phyloP scores from a whole-genome alignment of 2,888 invertebrate species.

The Caenorhabditis panamensis region DNA sequence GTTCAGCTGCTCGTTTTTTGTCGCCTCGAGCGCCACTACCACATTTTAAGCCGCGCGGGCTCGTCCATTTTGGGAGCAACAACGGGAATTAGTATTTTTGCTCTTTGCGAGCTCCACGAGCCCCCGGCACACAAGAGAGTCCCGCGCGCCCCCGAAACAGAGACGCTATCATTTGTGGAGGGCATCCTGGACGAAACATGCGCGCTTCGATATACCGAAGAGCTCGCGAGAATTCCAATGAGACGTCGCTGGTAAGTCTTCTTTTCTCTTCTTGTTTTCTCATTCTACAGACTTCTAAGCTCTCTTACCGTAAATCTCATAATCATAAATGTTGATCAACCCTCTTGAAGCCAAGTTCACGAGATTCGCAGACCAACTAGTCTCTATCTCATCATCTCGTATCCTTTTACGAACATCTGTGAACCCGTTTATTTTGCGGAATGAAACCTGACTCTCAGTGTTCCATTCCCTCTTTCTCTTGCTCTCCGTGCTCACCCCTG shows the following conservation, averaged over 20 bases:
- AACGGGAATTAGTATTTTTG: constrained; percentile 54
- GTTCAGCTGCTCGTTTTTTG: constrained; percentile 31
- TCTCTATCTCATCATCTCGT: not conserved
- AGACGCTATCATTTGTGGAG: constrained; percentile 42
- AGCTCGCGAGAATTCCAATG: constrained; percentile 56
- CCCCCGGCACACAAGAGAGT: constrained; percentile 17
- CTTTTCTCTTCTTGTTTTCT: constrained; percentile 36
- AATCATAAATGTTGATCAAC: too few relatives aligned
- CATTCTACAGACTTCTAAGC: too few relatives aligned
- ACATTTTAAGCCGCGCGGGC: constrained; percentile 17
- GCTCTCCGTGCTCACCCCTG: not conserved
- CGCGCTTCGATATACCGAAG: constrained; percentile 60
- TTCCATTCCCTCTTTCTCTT: not conserved
- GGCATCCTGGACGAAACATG: constrained; percentile 24
- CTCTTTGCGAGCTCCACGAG: constrained; percentile 29
- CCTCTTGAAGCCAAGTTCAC: too few relatives aligned
- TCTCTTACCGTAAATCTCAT: too few relatives aligned
- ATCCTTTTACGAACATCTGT: constrained; percentile 9
- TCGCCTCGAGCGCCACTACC: constrained; percentile 17
- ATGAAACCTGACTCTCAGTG: constrained; percentile 7
- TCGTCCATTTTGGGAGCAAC: constrained; percentile 32
- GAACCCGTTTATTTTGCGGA: not conserved
- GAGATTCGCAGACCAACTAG: not conserved
- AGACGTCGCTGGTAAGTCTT: constrained; percentile 58
- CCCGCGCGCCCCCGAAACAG: constrained; percentile 14